These are phyloP conservation scores for Electrona antarctica DNA, from an alignment of 2,113 vertebrate genomes.

Conservation along the genomic window DNA sequence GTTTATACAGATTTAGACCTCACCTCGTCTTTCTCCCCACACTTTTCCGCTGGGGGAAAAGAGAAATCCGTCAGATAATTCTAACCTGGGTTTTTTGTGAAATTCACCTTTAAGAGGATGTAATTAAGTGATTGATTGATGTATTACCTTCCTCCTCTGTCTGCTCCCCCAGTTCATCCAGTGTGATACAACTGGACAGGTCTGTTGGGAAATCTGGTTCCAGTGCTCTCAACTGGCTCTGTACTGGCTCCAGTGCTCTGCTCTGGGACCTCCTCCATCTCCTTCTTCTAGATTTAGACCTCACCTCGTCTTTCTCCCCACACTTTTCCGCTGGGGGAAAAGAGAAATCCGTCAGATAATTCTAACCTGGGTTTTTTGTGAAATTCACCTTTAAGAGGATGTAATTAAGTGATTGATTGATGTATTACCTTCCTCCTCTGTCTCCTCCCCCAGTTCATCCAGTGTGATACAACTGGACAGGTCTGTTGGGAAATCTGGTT, in stretches of 20 bases:
- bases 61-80: neutral
- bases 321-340: neutral
- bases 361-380: neutral
- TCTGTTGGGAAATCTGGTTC: constrained; percentile 52
- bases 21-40: no score
- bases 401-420: neutral
- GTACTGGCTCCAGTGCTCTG: neutral
- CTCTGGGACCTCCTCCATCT: neutral
- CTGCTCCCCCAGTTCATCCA: constrained; percentile 67
- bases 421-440: constrained; percentile 34
- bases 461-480: constrained; percentile 69
- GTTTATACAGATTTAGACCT: no score
- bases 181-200: constrained; percentile 67
- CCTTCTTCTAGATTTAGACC: no score
- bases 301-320: no score
- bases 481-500: constrained; percentile 51
- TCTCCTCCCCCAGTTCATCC: constrained; percentile 66
- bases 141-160: constrained; percentile 39
- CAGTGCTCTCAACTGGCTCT: no score
- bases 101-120: neutral
- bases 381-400: neutral
- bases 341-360: neutral
- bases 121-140: neutral
- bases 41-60: neutral
- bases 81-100: neutral